Conservation (phyloP, 1,140 invertebrate genomes). For the Bombus terrestris region DNA sequence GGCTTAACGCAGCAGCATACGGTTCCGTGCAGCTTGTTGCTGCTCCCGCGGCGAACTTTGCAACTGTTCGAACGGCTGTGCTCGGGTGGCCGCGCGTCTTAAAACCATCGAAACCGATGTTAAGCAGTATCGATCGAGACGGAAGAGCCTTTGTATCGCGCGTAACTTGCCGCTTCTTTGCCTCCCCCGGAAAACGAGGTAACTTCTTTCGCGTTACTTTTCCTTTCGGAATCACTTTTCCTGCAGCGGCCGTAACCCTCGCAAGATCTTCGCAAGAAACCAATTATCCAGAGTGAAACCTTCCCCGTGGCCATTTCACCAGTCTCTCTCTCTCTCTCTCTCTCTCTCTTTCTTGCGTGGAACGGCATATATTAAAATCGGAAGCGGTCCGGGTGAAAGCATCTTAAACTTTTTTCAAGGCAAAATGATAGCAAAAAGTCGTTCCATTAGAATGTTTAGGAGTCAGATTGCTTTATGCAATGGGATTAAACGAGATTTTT, state of each 20-base stretch:
- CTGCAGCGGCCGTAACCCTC: too few relatives aligned
- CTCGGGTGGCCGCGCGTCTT: not conserved
- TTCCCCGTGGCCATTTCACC: not conserved
- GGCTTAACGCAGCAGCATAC: not conserved
- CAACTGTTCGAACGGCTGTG: slow-evolving; percentile 12
- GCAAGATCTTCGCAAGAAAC: not conserved
- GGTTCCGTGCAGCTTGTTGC: slow-evolving; percentile 8
- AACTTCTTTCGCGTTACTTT: slow-evolving; percentile 31
- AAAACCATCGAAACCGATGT: slow-evolving; percentile 12
- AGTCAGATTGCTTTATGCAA: too few relatives aligned
- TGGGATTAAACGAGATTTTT: not conserved
- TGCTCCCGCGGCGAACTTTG: slow-evolving; percentile 17
- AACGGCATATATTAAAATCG: slow-evolving; percentile 9
- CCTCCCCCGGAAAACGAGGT: not conserved
- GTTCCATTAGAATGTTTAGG: not conserved
- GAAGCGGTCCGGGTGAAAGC: not conserved
- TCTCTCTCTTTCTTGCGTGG: not conserved
- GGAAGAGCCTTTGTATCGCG: slow-evolving; percentile 1
- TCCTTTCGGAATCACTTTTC: slow-evolving; percentile 18
- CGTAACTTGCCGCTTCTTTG: slow-evolving; percentile 8
- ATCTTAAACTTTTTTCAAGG: not conserved
- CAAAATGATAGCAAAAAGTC: not conserved
- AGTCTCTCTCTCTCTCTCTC: too few relatives aligned
- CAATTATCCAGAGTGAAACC: slow-evolving; percentile 32
- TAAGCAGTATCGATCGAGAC: slow-evolving; percentile 15